Evolutionary conservation across 2,797 vertebrate genomes (phyloP), one percentile per base, ranked within the genome.

Genomic region (Crypturellus tataupa): DNA sequence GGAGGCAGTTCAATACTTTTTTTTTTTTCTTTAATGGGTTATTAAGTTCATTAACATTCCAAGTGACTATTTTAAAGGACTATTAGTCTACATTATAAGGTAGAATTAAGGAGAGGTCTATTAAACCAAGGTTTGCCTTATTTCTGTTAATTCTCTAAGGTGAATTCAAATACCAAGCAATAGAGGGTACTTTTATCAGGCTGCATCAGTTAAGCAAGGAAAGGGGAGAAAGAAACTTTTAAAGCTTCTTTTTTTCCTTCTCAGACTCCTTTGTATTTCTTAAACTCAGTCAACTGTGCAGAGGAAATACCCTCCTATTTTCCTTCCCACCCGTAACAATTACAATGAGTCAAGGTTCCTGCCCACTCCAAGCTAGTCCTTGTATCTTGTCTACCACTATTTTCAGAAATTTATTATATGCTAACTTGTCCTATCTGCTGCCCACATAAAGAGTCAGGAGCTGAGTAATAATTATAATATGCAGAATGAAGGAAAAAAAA

Each of bases 101-200:
- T 63, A 85, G 56, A 95, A 90, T 82, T 94, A 90, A 87, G 75
- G 64, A 49, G n/a, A 83, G 25, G 40, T 82, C 64, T 87, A 75
- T 89, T 89, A 90, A 94, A 67, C 21, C 33, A 80, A 85, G 10
- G 37, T 68, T 92, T 93, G 17, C 68, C 29, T 91, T 95, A 82
- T 87, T 93, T 82, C 60, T n/a, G 89, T 92, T 62, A 85, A 89
- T 70, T 83, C 53, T 93, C 75, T 64, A 55, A 78, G 86, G 78
- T 75, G 77, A 95, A 29, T 27, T 93, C 42, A 73, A 91, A 89
- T 33, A 64, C 40, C 33, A 85, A 89, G 68, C 82, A 90, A 71
- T 58, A 80, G 51, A 82, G 82, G 10, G 8, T 27, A 42, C 17
- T 73, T 58, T 11, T 35, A 25, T n/a, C 47, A 64, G 39, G 60